Base-by-base conservation (phyloP, 2,888 invertebrate genomes). In the Nemotelus pantherinus region DNA sequence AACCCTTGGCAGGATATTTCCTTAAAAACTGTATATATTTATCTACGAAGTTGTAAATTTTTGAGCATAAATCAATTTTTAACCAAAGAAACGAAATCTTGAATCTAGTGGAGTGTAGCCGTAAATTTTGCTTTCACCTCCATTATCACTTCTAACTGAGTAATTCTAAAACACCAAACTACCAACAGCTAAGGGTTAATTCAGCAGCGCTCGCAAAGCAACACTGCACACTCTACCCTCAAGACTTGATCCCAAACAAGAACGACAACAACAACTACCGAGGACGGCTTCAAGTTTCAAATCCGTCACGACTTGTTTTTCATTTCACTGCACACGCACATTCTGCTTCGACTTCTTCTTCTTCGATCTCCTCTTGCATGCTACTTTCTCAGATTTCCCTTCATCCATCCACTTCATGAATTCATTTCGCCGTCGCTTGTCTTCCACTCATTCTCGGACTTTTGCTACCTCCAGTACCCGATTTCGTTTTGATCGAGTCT, bases 241-340 rank as follows among this genome's bases (percentile, higher is more conserved):
- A 10, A 58, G 58, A 58, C 65, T n/a, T 47, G 65, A 65, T 39
- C n/a, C 10, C 55, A 71, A 55, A 67, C 67, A 5, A 44, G 39
- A 45, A 67, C 55, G 43, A 55, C 71, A 71, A 41, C 71, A 71
- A 71, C 71, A 71, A 3, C 71, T 5, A 43, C 44, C 71, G 43
- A 68, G 48, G 71, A 71, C 43, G 43, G 53, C 71, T 71, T 71
- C 55, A 71, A 71, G 71, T 71, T 71, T 57, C 71, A 63, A 63
- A 71, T 71, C 55, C 57, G 71, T 71, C 71, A 71, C 57, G 71
- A 71, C 71, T 71, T 71, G 71, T 71, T 71, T 63, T 71, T 71
- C 71, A 71, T 71, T 68, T 71, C 71, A 53, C 48, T 74, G 55
- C 55, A 55, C 72, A 60, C 48, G 25, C 47, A 60, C 72, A 39